Base-by-base conservation (phyloP, 2,113 vertebrate species). In the Rousettus leschenaultii region DNA sequence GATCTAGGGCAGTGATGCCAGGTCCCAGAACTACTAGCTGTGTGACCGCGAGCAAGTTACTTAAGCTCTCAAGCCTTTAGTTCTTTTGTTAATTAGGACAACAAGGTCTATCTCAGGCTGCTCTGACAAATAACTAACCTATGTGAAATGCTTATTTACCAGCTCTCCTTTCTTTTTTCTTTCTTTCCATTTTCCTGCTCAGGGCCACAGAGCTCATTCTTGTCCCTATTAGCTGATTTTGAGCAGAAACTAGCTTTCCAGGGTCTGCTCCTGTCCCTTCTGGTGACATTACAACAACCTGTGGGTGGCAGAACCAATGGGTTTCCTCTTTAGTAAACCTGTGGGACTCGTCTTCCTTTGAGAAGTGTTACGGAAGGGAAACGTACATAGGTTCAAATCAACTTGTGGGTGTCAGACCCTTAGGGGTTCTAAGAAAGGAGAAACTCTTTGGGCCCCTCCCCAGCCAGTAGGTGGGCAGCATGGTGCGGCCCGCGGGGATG, bases 401-500 rank as follows among this genome's bases (percentile, higher is more conserved):
- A 16, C 4, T 7, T 65, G 65, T 43, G 35, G 59, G 33, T 48
- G 35, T 48, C 21, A 30, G 82, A n/a, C 22, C 82, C 40, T 21
- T 3, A 55, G 48, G 4, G 22, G 5, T 26, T 57, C 5, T 78
- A 51, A 51, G 57, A 75, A 66, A 38, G 68, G 66, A 71, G 26
- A 4, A 33, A 19, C 21, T 43, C 53, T 51, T 16, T 1, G 16
- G 71, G 63, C 77, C 24, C 6, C 13, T 33, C 51, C 59, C 40
- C 35, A 16, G 1, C 75, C 15, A 4, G 3, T 3, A 16, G 74
- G 79, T 38, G 35, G 74, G 57, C 19, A 24, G 73, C 0, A 4
- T 21, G 5, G 6, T 15, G 9, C 59, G 78, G n/a, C 26, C 18
- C 1, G 0, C 10, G 75, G 43, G 22, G 22, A 5, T 8, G 55